Base-by-base conservation (phyloP, 2,888 invertebrate genomes). In the Hesperia comma region DNA sequence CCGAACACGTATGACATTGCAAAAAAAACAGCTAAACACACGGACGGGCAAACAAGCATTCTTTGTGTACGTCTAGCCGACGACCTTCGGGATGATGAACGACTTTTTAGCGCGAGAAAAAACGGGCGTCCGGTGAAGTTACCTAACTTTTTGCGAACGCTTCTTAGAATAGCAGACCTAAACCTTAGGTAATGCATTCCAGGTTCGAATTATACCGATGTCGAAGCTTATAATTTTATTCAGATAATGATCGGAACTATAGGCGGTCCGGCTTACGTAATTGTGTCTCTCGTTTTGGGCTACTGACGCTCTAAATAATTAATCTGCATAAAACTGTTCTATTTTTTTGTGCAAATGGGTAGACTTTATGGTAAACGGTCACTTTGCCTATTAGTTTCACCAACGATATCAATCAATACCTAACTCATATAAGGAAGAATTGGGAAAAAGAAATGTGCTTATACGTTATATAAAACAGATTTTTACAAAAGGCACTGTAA, bases 61-160 rank as follows among this genome's bases (percentile, higher is more conserved):
- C 92, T 88, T 92, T 92, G 89, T 91, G 80, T 82, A 81, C 82
- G 91, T 90, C 91, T 90, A 91, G 90, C 83, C 82, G 77, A 71
- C 75, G 87, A 88, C 91, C 92, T 92, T 92, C 85, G 77, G 62
- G 72, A 80, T 90, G 91, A 92, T 91, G 89, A 80, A 90, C 90
- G 86, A 83, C 88, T 90, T 88, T 89, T 90, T 89, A 86, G 84
- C 73, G 70, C 71, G 72, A 79, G 81, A 86, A 90, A 90, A 90
- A 87, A 84, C 72, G 68, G 64, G 79, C 85, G 88, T 87, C 88
- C 88, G 87, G 91, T 92, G 91, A 92, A 85, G 87, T 92, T 92
- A 87, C 87, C 90, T 88, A 88, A 88, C 82, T 90, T 91, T 92
- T 92, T 91, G 90, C 78, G 75, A 77, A 73, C 79, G 72, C 74